phyloP scores from a whole-genome alignment of 2,888 invertebrate species.

The Euzetes globulus region DNA sequence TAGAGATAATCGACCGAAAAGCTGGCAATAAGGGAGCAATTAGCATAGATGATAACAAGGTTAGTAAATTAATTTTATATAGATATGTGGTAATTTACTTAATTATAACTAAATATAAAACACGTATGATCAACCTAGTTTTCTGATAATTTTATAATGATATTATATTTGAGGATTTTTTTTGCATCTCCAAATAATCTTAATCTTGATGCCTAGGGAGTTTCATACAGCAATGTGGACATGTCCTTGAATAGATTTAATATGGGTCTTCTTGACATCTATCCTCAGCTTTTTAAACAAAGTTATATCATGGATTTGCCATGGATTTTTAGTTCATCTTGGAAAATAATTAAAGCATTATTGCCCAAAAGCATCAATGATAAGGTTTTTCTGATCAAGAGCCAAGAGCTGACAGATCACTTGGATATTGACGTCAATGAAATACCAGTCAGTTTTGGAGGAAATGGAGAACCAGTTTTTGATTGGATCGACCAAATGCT shows the following conservation, averaged over 20 bases:
- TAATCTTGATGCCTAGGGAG: neutral
- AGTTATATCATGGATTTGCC: conserved; percentile 4
- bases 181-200: too few relatives aligned
- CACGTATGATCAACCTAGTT: too few relatives aligned
- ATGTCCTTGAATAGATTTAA: neutral
- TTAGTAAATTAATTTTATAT: too few relatives aligned
- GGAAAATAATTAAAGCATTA: neutral
- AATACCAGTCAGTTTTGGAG: neutral
- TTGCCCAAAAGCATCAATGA: neutral
- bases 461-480: neutral
- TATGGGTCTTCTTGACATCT: neutral
- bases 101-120: too few relatives aligned
- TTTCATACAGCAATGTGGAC: neutral
- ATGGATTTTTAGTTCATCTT: neutral
- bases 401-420: neutral
- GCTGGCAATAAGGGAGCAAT: conserved; percentile 24
- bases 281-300: neutral
- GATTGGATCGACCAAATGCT: neutral
- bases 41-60: too few relatives aligned
- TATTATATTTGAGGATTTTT: too few relatives aligned
- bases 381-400: neutral
- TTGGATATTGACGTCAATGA: neutral
- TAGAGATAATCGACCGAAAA: neutral
- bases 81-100: too few relatives aligned
- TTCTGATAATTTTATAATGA: too few relatives aligned